phyloP scores from a whole-genome alignment of 1,140 invertebrate species.

The Zaprionus nigranus region DNA sequence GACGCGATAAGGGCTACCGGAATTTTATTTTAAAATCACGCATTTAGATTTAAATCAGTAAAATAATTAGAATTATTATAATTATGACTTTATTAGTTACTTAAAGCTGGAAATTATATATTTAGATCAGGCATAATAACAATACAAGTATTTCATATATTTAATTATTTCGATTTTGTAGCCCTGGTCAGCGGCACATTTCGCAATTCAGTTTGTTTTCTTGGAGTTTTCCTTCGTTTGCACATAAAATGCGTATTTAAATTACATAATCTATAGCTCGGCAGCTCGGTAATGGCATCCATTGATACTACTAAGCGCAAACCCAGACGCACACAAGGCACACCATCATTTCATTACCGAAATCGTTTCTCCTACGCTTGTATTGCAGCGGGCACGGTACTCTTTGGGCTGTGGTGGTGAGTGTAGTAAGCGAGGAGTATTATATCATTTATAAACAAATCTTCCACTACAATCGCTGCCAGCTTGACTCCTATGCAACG shows the following conservation, averaged over 20 bases:
- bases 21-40: not conserved
- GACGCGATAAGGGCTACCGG: not conserved
- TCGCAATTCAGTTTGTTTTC: conserved; percentile 27
- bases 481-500: conserved; percentile 69
- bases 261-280: conserved; percentile 66
- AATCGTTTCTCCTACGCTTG: conserved; percentile 77
- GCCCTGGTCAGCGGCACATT: conserved; percentile 22
- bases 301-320: conserved; percentile 74
- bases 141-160: not conserved
- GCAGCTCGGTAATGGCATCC: conserved; percentile 66
- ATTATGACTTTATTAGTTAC: no score
- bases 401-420: conserved; percentile 72
- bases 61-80: no score
- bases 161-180: conserved; percentile 14
- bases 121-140: not conserved
- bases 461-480: not conserved
- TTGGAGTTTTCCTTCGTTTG: conserved; percentile 9
- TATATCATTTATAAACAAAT: conserved; percentile 1
- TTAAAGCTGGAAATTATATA: not conserved
- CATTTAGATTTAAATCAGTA: not conserved
- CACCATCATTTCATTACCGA: conserved; percentile 72
- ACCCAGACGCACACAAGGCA: conserved; percentile 77
- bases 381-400: conserved; percentile 52
- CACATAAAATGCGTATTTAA: conserved; percentile 63
- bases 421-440: not conserved